Base-by-base conservation (phyloP, 2,113 vertebrate genomes). In the Morone saxatilis region DNA sequence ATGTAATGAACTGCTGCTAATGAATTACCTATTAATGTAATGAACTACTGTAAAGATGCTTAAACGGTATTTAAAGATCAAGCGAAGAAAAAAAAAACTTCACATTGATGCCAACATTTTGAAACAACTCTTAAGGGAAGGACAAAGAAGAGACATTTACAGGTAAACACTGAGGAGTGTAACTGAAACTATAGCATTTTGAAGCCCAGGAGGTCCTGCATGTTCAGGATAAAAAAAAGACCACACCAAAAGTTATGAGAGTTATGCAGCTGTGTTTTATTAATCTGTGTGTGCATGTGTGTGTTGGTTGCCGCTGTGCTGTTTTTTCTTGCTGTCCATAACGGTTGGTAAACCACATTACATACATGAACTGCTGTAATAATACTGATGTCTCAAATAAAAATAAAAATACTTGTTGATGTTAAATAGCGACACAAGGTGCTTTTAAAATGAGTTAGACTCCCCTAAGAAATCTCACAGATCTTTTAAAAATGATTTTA, bases 401-500 rank as follows among this genome's bases (percentile, higher is more conserved):
- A 59, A 74, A 66, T 1, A 31, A 8, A 71, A 80, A 40, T 38
- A 83, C 47, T 56, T 71, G 77, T 81, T 86, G 71, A 88, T 76
- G 79, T 80, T 82, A 54, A 76, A 76, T 12, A 48, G 54, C 19
- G 45, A 80, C 79, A 79, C 63, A 80, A 84, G 73, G 67, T 86
- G 80, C 73, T 80, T 78, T 85, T 57, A 59, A 85, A 86, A 72
- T 71, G 1, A 63, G 22, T 65, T 19, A 13, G 51, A 56, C 68
- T 90, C 83, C 74, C 85, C 36, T 20, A 84, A 91, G 85, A 80
- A 77, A 85, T 68, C 73, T 36, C 76, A 59, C 45, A 25, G 43
- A 86, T 89, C 85, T 71, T 85, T 80, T 66, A 69, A 86, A 88
- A 86, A 87, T 71, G 77, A 83, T 78, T 87, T 74, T 76, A 84